Evolutionary conservation across 2,888 invertebrate genomes (phyloP), one percentile per base, ranked within the genome.

Genomic region (Leucozona laternaria): DNA sequence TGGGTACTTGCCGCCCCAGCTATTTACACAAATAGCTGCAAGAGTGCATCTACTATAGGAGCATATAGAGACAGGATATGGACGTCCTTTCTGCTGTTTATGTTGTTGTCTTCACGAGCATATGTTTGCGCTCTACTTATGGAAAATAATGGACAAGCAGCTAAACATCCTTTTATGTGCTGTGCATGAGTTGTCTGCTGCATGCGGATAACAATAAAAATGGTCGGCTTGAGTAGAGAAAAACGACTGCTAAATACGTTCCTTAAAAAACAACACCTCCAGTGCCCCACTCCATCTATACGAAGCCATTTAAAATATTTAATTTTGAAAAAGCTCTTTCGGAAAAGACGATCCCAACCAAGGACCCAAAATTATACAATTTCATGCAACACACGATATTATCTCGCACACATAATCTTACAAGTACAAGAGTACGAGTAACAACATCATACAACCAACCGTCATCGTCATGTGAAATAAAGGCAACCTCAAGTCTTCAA

Each of bases 61-160:
- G n/a, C n/a, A n/a, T 28, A 53, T 15, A 53, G 22, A 53, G 22
- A 68, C 6, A 28, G 62, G 62, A 66, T 37, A 45, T 50, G 73
- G 72, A 68, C 66, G 66, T 73, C 68, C 73, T 55, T 83, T 70
- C 22, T 55, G 28, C 31, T 68, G 60, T 68, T 43, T 45, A n/a
- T 20, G n/a, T 48, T 66, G 58, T 60, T 34, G n/a, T 71, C 64
- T 53, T 34, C 4, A n/a, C 50, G 37, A 68, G 55, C 53, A 50
- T 78, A 79, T 75, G 68, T 53, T 79, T 79, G 75, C 73, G 83
- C 60, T 79, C 79, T 70, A 83, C 73, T 79, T 83, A 70, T 48
- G 62, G 45, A 62, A 53, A 22, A 83, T 73, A 83, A 79, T 77
- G 68, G 71, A 15, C 66, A 53, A 57, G 53, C 58, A 58, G 34